Evolutionary conservation across 2,888 invertebrate species (phyloP), one percentile per base, ranked within the genome.

Genomic region (Tolmerus cingulatus): DNA sequence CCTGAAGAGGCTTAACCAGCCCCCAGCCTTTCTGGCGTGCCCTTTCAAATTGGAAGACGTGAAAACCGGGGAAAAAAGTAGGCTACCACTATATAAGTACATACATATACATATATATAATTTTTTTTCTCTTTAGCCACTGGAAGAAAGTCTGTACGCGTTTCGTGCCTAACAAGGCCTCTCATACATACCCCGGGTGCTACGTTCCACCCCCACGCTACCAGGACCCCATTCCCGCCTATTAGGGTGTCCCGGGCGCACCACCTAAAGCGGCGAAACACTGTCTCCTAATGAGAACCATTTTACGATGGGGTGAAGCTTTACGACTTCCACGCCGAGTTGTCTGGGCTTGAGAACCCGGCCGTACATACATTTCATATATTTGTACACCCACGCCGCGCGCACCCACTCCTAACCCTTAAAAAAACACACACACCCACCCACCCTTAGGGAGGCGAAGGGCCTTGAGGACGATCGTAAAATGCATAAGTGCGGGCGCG

Each of bases 271-370:
- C 66, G 81, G 34, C 40, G 30, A 81, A 55, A 55, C 55, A 55
- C 55, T 34, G 84, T 84, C 40, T 84, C 16, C 84, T 84, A 84
- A 84, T 84, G 84, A 84, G 84, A 84, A 84, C 23, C 27, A 57
- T 66, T 84, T 84, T 66, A 84, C 66, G 40, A 81, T 51, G 34
- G 55, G 81, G 81, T 57, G 81, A 51, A 55, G 30, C 23, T 55
- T 78, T 78, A 78, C 78, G 78, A 43, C 43, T 78, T 23, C 78
- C 7, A 12, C 81, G 51, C 43, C 43, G 14, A 55, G 77, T 37
- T 40, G 40, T 66, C 77, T 77, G 77, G 77, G 77, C 77, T 23
- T 40, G 34, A 40, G 77, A 37, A n/a, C 74, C 19, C 37, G 77
- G 37, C 77, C 19, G 16, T 37, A 19, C 9, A 23, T 27, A 30